Evolutionary conservation across 2,113 vertebrate species (phyloP), one percentile per base, ranked within the genome.

Genomic region (Egretta garzetta): DNA sequence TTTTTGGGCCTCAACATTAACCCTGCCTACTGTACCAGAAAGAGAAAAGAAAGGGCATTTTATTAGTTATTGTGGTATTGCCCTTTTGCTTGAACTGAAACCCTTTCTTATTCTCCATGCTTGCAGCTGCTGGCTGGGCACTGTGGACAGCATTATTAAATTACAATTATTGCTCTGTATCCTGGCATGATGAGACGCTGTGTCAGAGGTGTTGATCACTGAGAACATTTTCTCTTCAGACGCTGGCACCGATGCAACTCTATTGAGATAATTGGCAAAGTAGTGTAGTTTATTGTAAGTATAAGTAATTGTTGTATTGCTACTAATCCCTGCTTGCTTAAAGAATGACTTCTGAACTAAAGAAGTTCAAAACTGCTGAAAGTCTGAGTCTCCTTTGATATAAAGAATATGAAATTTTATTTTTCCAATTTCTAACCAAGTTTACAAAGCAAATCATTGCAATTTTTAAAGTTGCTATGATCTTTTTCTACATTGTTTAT

Each of bases 91-190:
- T 95, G 58, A 76, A 41, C 86, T 84, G 27, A 82, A 93, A 94
- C 80, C 67, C 91, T 96, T 96, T 81, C 94, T 95, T 97, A 81
- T 97, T 97, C 95, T 88, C 49, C 37, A 21, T 82, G 77, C 89
- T 96, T 93, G 95, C 74, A 90, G 84, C 93, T 90, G 50, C 94
- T 94, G 90, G 88, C 94, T 86, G 80, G 92, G 73, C 67, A 32
- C 32, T 53, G 64, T 64, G 15, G 41, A 92, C 62, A 94, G n/a
- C 93, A 77, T 98, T 97, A 94, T 97, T 98, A 97, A 97, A 97
- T 97, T 95, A 94, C 76, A 87, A 27, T 97, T 97, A 97, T 95
- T 97, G 85, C 66, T 85, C 59, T 95, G 24, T 96, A n/a, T 93
- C 80, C 81, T 97, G 86, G 80, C 76, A 68, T 63, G 90, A 96